Evolutionary conservation across 2,888 invertebrate species (phyloP).

Genomic region (Erebia aethiops): DNA sequence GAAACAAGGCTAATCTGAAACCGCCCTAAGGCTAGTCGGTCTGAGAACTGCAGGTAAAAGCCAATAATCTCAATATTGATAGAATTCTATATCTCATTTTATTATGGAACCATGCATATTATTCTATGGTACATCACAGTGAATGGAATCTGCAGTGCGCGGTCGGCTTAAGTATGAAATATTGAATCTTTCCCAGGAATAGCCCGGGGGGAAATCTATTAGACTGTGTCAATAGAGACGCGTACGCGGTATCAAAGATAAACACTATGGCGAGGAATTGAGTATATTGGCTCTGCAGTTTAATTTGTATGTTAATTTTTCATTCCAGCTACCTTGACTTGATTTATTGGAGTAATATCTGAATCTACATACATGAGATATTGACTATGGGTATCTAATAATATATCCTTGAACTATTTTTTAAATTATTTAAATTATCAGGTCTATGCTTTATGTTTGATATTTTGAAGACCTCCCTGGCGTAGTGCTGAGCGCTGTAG

Average conservation of each 20-base stretch:
- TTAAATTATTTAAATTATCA: too few relatives aligned
- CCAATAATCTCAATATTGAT: not conserved
- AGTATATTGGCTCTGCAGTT: constrained; percentile 10
- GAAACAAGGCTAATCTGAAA: too few relatives aligned
- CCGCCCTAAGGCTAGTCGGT: not conserved
- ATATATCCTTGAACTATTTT: too few relatives aligned
- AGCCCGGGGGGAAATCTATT: constrained; percentile 25
- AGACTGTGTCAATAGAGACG: constrained; percentile 14
- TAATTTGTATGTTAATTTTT: constrained; percentile 19
- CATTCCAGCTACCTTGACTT: not conserved
- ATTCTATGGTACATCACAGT: not conserved
- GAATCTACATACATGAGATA: not conserved
- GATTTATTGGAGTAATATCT: not conserved
- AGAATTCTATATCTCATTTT: not conserved
- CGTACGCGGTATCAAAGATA: constrained; percentile 20
- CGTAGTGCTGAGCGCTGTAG: too few relatives aligned
- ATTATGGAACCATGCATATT: not conserved
- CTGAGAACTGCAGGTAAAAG: not conserved
- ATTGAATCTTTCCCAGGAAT: constrained; percentile 21
- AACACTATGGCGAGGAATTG: constrained; percentile 12
- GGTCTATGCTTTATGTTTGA: too few relatives aligned
- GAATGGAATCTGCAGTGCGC: constrained; percentile 5
- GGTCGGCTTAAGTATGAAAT: constrained; percentile 16
- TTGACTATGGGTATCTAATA: too few relatives aligned
- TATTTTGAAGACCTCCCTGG: too few relatives aligned